A percentile compares a stretch with the other conserved stretches of the same genome.
phyloP scores from a whole-genome alignment of 2,888 invertebrate species.

The Andrena minutula region DNA sequence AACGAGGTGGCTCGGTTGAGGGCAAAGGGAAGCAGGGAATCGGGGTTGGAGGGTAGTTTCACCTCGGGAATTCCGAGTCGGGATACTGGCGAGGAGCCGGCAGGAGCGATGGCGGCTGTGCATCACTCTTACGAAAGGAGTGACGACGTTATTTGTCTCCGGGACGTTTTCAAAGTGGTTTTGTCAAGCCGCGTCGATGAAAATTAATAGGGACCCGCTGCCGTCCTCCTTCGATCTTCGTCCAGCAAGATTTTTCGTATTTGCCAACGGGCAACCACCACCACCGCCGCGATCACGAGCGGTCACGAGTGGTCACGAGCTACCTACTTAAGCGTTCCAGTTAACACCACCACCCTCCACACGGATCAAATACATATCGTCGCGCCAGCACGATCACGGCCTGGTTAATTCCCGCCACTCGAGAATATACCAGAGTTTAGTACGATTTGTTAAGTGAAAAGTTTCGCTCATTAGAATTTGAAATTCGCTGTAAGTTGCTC shows the following conservation, averaged over 20 bases:
- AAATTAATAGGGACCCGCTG: constrained; percentile 59
- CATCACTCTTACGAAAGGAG: constrained; percentile 66
- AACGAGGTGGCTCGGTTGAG: constrained; percentile 38
- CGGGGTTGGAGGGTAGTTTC: constrained; percentile 58
- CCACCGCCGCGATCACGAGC: not conserved
- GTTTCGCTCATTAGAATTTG: constrained; percentile 51
- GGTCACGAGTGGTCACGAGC: not conserved
- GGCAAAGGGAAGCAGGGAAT: constrained; percentile 25
- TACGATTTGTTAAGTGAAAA: constrained; percentile 30
- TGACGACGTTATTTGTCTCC: constrained; percentile 67
- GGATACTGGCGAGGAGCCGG: constrained; percentile 55
- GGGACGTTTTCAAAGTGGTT: constrained; percentile 67
- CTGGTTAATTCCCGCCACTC: constrained; percentile 24
- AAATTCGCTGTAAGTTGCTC: constrained; percentile 30
- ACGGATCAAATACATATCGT: constrained; percentile 22
- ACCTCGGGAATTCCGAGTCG: constrained; percentile 68
- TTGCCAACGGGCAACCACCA: constrained; percentile 38
- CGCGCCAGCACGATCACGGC: not conserved
- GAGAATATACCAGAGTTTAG: constrained; percentile 19
- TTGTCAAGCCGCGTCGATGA: constrained; percentile 69
- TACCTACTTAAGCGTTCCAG: too few relatives aligned
- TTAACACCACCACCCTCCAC: not conserved
- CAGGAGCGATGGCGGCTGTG: constrained; percentile 68
- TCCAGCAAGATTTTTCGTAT: constrained; percentile 51
- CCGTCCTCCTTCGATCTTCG: constrained; percentile 53